These are phyloP conservation scores for Ormyrus nitidulus DNA, from an alignment of 2,888 invertebrate genomes.

Conservation along the genomic window DNA sequence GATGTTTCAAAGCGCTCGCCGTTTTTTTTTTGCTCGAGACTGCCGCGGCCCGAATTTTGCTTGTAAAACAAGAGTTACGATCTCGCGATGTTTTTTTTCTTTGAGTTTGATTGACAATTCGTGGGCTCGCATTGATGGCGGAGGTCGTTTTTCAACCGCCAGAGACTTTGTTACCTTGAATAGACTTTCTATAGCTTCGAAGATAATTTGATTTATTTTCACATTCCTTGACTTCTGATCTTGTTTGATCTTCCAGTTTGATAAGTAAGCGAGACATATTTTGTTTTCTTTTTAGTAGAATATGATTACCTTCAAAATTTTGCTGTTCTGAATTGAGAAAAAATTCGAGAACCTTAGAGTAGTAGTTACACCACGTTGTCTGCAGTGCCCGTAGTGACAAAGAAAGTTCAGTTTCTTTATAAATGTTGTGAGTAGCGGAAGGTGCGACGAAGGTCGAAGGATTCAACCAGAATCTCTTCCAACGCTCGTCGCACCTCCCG, in stretches of 20 bases:
- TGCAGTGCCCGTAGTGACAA: conserved; percentile 67
- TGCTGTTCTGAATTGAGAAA: conserved; percentile 2
- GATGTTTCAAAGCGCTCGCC: too few species aligned
- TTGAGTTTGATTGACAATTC: conserved; percentile 6
- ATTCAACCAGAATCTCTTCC: neutral
- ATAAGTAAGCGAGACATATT: too few species aligned
- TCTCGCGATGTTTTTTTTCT: conserved; percentile 14
- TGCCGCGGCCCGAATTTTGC: neutral
- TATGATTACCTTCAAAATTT: conserved; percentile 14
- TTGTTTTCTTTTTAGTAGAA: conserved; percentile 9
- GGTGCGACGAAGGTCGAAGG: conserved; percentile 37
- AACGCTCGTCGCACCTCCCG: conserved; percentile 39
- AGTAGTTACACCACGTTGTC: conserved; percentile 73
- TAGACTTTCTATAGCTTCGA: conserved; percentile 57
- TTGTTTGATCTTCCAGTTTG: too few species aligned
- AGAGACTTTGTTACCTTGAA: conserved; percentile 75
- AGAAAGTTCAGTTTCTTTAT: conserved; percentile 62
- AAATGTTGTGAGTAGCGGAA: conserved; percentile 65
- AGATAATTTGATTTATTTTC: neutral
- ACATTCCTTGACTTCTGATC: too few species aligned
- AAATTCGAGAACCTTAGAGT: conserved; percentile 56
- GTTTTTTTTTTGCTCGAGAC: neutral
- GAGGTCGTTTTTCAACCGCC: conserved; percentile 73
- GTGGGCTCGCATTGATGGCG: conserved; percentile 73
- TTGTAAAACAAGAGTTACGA: neutral